phyloP scores from a whole-genome alignment of 2,797 vertebrate genomes.

The Peromyscus aztecus region DNA sequence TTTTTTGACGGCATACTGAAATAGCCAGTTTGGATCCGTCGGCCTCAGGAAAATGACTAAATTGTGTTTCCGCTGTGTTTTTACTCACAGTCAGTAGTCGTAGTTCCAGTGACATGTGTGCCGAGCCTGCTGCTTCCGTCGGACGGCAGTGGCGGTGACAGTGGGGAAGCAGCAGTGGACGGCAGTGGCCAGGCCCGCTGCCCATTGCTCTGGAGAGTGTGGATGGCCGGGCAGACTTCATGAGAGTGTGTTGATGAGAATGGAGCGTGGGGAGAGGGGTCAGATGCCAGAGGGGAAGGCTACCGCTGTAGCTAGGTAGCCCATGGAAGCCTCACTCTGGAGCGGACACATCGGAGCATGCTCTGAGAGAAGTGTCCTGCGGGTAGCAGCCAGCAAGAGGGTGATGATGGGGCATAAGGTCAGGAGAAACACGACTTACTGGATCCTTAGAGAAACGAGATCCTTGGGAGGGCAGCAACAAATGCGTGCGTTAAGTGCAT shows the following conservation, averaged over 20 bases:
- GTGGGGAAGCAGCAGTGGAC: background rate
- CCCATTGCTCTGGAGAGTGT: background rate
- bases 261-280: background rate
- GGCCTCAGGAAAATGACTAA: constrained; percentile 37
- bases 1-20: background rate
- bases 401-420: background rate
- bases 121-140: background rate
- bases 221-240: background rate
- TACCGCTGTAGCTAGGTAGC: background rate
- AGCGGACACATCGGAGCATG: background rate
- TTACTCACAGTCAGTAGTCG: background rate
- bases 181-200: background rate
- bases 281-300: background rate
- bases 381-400: background rate
- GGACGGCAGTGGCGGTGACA: background rate
- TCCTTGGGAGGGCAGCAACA: background rate
- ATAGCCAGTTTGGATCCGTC: background rate
- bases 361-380: background rate
- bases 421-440: background rate
- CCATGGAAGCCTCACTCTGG: background rate
- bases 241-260: background rate
- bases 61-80: background rate
- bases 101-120: background rate
- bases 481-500: background rate
- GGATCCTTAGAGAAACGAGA: background rate